Base-by-base conservation (phyloP, 2,888 invertebrate species). In the Agonopterix arenella region DNA sequence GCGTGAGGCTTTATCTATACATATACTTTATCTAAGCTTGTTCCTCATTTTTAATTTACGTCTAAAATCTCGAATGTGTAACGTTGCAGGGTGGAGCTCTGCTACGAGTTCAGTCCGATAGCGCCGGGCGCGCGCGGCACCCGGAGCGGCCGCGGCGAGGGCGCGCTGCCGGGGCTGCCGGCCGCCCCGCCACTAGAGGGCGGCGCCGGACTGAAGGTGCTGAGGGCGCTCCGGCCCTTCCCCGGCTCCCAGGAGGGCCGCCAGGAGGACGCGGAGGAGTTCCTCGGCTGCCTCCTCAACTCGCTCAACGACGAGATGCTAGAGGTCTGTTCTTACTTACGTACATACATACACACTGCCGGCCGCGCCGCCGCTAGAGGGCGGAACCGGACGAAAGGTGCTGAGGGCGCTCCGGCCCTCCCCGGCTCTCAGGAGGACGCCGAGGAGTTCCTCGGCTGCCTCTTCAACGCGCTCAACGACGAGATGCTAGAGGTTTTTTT, bases 251-350 rank as follows among this genome's bases (percentile, higher is more conserved):
- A 96, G 48, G 96, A 97, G 76, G 98, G 97, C 0, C 90, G 96
- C 13, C 98, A 98, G 79, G 98, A 98, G 75, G 98, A 99, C 84
- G 98, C 98, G 0, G 98, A 99, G 80, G 98, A 99, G 77, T 98
- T 98, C 84, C 91, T 98, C 1, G 96, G 97, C 7, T 97, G 96
- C 75, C 90, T 98, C 55, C 91, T 99, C 18, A 98, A 98, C 84
- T 96, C 96, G 28, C 92, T 98, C 50, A 98, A 98, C 73, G 98
- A 98, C 80, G 98, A 99, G 89, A 98, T 98, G 97, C 91, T 97
- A 2, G 96, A 97, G 90, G 95, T 96, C 4, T 40, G 38, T 38
- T 38, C n/a, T 38, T 18, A 18, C 18, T 18, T 4, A 4, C 18
- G 18, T 18, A 18, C 18, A 4, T 2, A 16, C 18, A 18, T 18